phyloP scores from a whole-genome alignment of 2,113 vertebrate species.

The Paraplagusia blochii region DNA sequence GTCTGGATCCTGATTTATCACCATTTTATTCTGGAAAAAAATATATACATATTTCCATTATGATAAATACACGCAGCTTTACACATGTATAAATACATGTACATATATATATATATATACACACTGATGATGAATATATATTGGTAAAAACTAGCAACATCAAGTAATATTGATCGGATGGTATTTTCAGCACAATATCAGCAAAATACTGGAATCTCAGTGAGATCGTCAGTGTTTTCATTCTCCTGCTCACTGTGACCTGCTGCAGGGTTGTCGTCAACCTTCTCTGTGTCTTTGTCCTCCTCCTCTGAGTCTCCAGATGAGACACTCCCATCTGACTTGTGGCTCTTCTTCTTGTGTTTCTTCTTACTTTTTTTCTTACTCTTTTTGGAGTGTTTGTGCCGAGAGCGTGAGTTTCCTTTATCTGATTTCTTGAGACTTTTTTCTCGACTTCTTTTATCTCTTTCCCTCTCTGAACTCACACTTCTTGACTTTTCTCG shows the following conservation, averaged over 20 bases:
- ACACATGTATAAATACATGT: no score
- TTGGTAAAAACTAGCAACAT: no score
- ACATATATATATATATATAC: no score
- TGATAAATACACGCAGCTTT: constrained; percentile 13
- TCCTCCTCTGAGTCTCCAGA: constrained; percentile 64
- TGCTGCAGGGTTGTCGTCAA: background rate
- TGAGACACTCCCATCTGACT: constrained; percentile 28
- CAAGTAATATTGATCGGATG: no score
- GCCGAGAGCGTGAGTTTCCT: constrained; percentile 28
- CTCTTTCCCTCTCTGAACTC: constrained; percentile 30
- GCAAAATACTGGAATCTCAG: no score
- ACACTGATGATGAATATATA: no score
- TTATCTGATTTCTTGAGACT: constrained; percentile 37
- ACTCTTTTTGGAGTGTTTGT: constrained; percentile 75
- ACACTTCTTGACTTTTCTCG: constrained; percentile 25
- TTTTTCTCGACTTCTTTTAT: constrained; percentile 13
- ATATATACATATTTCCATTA: background rate
- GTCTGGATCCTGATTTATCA: constrained; percentile 7
- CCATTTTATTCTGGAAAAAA: constrained; percentile 6
- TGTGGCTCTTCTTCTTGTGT: constrained; percentile 68
- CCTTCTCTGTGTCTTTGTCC: constrained; percentile 20
- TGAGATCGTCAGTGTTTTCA: background rate
- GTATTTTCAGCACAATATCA: no score
- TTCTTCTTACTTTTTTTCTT: constrained; percentile 77
- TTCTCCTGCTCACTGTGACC: constrained; percentile 13